phyloP scores from a whole-genome alignment of 1,140 invertebrate genomes.

The Zaprionus inermis region DNA sequence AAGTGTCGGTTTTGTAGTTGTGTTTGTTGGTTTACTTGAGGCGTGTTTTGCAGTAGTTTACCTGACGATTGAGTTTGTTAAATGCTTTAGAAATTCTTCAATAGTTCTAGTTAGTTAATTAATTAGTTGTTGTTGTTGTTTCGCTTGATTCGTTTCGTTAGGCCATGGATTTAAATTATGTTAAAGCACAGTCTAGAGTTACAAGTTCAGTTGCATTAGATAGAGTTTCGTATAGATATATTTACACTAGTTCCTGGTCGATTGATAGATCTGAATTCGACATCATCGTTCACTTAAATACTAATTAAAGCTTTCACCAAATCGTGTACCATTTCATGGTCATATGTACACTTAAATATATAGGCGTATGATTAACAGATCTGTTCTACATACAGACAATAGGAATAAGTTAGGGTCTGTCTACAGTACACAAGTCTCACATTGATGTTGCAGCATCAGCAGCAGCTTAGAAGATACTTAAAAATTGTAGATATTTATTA shows the following conservation, averaged over 20 bases:
- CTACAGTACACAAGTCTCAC: conserved; percentile 38
- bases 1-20: conserved; percentile 1
- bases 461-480: conserved; percentile 20
- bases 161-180: background rate
- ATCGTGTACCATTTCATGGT: conserved; percentile 65
- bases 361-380: conserved; percentile 26
- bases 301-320: conserved; percentile 80
- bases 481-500: conserved; percentile 8
- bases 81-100: conserved; percentile 46
- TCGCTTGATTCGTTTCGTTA: conserved; percentile 21
- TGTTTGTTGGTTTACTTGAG: conserved; percentile 33
- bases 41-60: conserved; percentile 40
- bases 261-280: conserved; percentile 44
- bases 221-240: conserved; percentile 23
- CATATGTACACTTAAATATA: conserved; percentile 72
- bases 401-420: background rate
- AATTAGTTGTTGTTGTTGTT: conserved; percentile 23
- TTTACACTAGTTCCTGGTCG: conserved; percentile 37
- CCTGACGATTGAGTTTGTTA: conserved; percentile 53
- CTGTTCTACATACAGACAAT: conserved; percentile 17
- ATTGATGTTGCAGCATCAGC: conserved; percentile 37
- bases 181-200: conserved; percentile 73
- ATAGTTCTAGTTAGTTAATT: conserved; percentile 20
- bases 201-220: conserved; percentile 69
- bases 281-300: conserved; percentile 32